Percentiles rank a stretch among this genome's conserved stretches.
Evolutionary conservation across 2,888 invertebrate genomes (phyloP).

Genomic region (Isoperla grammatica): DNA sequence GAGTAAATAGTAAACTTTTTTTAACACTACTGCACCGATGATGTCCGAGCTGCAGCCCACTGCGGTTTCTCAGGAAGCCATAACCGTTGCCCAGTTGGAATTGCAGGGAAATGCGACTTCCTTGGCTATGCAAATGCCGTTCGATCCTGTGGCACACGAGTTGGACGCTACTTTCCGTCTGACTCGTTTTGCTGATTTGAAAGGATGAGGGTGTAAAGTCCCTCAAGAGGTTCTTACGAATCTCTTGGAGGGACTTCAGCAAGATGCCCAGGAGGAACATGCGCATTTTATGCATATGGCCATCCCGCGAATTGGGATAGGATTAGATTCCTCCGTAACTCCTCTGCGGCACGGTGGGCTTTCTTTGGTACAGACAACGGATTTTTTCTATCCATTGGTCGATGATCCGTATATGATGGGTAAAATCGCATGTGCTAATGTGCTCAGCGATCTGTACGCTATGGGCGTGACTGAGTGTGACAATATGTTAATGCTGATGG

Average conservation of each 20-base stretch:
- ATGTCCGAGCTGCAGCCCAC: constrained; percentile 59
- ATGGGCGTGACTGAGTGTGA: constrained; percentile 78
- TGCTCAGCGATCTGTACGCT: constrained; percentile 77
- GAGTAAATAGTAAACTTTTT: neutral
- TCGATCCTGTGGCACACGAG: constrained; percentile 80
- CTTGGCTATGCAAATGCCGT: constrained; percentile 45
- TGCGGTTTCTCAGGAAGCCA: constrained; percentile 69
- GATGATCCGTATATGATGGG: constrained; percentile 77
- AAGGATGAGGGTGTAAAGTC: constrained; percentile 93
- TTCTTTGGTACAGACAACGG: constrained; percentile 77
- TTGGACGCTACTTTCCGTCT: constrained; percentile 87
- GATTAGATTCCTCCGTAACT: constrained; percentile 78
- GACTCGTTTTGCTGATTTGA: constrained; percentile 88
- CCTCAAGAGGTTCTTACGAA: constrained; percentile 82
- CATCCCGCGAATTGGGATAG: constrained; percentile 72
- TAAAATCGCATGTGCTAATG: constrained; percentile 77
- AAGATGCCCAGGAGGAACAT: constrained; percentile 73
- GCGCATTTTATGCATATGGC: constrained; percentile 86
- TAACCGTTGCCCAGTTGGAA: constrained; percentile 86
- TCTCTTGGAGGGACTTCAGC: constrained; percentile 60
- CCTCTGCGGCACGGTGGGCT: constrained; percentile 67
- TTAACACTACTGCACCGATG: constrained; percentile 34
- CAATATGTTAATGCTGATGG: constrained; percentile 72
- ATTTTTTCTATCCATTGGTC: constrained; percentile 81
- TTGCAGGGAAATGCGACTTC: constrained; percentile 89